phyloP scores from a whole-genome alignment of 2,888 invertebrate genomes.

The Oscheius sp. region DNA sequence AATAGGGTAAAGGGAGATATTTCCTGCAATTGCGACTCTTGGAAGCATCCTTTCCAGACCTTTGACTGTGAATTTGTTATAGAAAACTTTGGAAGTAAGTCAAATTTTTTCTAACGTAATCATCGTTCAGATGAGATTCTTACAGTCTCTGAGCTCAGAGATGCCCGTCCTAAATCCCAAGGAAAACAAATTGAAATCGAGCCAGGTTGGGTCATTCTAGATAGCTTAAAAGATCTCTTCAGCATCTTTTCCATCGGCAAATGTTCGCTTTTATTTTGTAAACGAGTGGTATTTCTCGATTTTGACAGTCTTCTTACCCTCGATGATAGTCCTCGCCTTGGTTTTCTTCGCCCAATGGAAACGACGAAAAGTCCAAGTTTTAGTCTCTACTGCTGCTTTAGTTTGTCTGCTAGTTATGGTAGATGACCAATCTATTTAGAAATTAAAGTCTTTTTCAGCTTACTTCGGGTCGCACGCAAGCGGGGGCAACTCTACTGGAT shows the following conservation, averaged over 20 bases:
- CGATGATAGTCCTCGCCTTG: constrained; percentile 60
- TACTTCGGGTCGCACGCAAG: constrained; percentile 43
- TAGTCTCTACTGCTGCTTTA: constrained; percentile 58
- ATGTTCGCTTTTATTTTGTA: constrained; percentile 45
- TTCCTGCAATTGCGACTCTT: constrained; percentile 51
- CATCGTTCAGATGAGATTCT: constrained; percentile 51
- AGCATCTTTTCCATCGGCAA: constrained; percentile 47
- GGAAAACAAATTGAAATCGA: constrained; percentile 33
- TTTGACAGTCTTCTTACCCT: constrained; percentile 60
- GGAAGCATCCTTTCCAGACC: constrained; percentile 66
- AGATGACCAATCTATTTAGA: background rate
- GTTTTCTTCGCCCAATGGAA: constrained; percentile 67
- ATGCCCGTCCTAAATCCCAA: constrained; percentile 48
- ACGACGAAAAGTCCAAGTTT: constrained; percentile 62
- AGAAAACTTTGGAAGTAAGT: constrained; percentile 52
- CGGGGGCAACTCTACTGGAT: constrained; percentile 60
- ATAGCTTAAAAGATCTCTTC: background rate
- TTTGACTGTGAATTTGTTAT: constrained; percentile 54
- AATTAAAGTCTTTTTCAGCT: constrained; percentile 36
- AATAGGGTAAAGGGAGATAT: constrained; percentile 37
- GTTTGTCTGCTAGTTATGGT: constrained; percentile 62
- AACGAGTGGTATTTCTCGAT: constrained; percentile 60
- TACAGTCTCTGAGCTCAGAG: constrained; percentile 48
- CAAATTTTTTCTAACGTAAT: background rate
- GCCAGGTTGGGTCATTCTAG: background rate